Percentiles rank a stretch among this genome's conserved stretches.
phyloP scores from a whole-genome alignment of 2,113 vertebrate genomes.

The Fulmarus glacialis region DNA sequence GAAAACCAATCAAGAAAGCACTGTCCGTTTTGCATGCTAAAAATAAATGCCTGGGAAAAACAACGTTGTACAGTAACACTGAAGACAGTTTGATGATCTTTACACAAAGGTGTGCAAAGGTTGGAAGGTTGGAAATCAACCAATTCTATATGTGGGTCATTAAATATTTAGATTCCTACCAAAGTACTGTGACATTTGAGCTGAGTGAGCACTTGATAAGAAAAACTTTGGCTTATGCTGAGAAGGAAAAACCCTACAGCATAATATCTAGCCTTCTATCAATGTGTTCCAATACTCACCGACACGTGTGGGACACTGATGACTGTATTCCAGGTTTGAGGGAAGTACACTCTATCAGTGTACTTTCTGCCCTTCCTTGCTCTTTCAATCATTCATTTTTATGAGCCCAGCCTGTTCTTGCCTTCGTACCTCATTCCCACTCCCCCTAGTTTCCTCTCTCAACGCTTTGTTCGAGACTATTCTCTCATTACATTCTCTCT shows the following conservation, averaged over 20 bases:
- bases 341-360: neutral
- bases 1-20: neutral
- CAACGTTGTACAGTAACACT: fast-evolving
- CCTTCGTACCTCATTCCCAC: neutral
- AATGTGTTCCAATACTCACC: neutral
- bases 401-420: neutral
- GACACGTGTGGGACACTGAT: neutral
- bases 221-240: neutral
- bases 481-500: neutral
- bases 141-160: neutral
- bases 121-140: neutral
- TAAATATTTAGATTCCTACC: neutral
- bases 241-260: neutral
- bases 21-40: neutral
- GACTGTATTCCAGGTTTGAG: neutral
- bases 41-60: neutral
- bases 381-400: neutral
- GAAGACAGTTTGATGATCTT: neutral
- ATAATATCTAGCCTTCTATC: neutral
- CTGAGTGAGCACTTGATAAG: neutral
- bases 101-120: neutral
- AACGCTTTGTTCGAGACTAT: neutral
- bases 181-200: neutral
- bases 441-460: neutral
- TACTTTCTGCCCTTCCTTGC: neutral